Evolutionary conservation across 2,797 vertebrate genomes (phyloP).

Genomic region (Cryptoprocta ferox): DNA sequence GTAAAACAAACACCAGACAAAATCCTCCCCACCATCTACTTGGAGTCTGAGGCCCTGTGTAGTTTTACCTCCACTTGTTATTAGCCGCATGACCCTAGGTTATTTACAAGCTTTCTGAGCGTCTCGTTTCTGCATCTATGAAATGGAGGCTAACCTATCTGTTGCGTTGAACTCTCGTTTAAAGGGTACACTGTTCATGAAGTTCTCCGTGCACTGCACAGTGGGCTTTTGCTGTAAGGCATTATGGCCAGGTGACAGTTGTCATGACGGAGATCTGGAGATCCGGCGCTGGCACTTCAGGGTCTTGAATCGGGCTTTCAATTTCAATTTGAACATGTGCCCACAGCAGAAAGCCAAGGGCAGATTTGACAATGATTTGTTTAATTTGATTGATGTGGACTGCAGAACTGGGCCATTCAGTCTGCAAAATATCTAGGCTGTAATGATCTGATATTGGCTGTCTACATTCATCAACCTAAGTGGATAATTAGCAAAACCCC

Average conservation of each 20-base stretch:
- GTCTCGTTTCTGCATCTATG: not conserved
- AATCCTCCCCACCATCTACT: not conserved
- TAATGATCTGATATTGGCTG: slow-evolving; percentile 76
- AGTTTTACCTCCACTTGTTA: not conserved
- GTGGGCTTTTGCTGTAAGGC: not conserved
- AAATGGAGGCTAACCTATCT: not conserved
- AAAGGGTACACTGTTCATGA: not conserved
- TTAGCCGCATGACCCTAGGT: not conserved
- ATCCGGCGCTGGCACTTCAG: not conserved
- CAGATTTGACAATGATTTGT: slow-evolving; percentile 59
- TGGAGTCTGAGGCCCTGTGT: not conserved
- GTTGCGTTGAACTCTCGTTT: not conserved
- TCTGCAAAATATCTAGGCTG: slow-evolving; percentile 58
- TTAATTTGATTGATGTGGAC: slow-evolving; percentile 69
- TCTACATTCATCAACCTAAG: slow-evolving; percentile 74
- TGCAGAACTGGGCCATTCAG: slow-evolving; percentile 50
- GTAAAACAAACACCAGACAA: not conserved
- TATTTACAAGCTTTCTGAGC: not conserved
- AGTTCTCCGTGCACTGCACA: not conserved
- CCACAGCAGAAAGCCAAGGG: slow-evolving; percentile 42
- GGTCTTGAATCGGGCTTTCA: slow-evolving; percentile 1
- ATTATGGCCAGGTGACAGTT: not conserved
- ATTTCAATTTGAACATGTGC: not conserved
- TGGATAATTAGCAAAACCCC: slow-evolving; percentile 67
- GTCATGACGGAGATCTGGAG: not conserved